phyloP scores from a whole-genome alignment of 2,113 vertebrate species.

The Microcebus murinus region DNA sequence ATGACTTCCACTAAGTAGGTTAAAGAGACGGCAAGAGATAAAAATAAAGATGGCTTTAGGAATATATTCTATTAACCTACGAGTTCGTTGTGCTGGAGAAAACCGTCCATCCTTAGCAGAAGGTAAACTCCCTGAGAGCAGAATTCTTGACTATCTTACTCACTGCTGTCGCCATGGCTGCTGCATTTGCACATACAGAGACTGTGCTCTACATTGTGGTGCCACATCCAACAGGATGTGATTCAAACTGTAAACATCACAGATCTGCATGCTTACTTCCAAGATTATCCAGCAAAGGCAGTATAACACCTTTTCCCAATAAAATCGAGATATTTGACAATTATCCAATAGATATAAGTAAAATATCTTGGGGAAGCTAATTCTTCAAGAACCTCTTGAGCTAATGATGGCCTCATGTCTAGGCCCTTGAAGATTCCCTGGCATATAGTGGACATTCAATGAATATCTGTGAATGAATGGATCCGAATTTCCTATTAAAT shows the following conservation, averaged over 20 bases:
- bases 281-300: neutral
- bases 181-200: neutral
- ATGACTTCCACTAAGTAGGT: neutral
- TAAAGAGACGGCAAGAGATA: neutral
- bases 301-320: neutral
- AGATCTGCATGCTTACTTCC: neutral
- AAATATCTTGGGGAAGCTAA: neutral
- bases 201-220: no score
- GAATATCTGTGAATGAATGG: conserved; percentile 27
- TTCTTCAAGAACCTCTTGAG: neutral
- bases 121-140: neutral
- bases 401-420: neutral
- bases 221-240: neutral
- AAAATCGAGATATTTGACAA: conserved; percentile 1
- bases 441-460: neutral
- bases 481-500: neutral
- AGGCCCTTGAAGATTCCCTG: neutral
- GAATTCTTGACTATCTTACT: neutral
- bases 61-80: neutral
- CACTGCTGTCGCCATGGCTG: neutral
- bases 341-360: neutral
- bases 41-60: neutral
- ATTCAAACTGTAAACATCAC: neutral
- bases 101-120: neutral
- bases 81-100: neutral